A percentile compares a stretch with the other conserved stretches of the same genome.
Conservation (phyloP, 92 coral and sea anemone species). For the Hydrozoanthus gracilis region DNA sequence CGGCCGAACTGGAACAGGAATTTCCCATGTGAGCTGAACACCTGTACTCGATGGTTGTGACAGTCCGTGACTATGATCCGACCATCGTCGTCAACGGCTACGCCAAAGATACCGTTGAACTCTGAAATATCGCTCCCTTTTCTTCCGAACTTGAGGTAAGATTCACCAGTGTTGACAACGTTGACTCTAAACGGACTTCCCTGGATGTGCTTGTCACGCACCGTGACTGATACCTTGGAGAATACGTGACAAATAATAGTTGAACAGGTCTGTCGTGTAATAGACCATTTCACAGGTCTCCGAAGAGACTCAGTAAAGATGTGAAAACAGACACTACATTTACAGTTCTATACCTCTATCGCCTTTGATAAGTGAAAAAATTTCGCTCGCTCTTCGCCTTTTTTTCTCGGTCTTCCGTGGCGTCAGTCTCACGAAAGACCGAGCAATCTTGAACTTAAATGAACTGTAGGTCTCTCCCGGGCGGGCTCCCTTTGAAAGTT, state of each 20-base stretch:
- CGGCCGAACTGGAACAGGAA: constrained; percentile 98
- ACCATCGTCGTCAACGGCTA: constrained; percentile 97
- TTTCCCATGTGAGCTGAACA: constrained; percentile 93
- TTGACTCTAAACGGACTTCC: constrained; percentile 98
- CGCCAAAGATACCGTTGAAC: constrained; percentile 98
- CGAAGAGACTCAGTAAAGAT: no score
- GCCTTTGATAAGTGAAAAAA: no score
- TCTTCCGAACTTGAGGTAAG: constrained; percentile 84
- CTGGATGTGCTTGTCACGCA: constrained; percentile 98
- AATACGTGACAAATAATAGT: not conserved
- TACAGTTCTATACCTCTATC: no score
- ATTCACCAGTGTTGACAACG: constrained; percentile 86
- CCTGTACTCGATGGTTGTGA: constrained; percentile 98
- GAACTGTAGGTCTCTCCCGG: no score
- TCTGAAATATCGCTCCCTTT: constrained; percentile 94
- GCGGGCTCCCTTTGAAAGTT: no score
- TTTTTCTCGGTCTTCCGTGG: no score
- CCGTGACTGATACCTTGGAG: constrained; percentile 91
- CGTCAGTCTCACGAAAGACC: no score
- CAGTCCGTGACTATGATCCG: constrained; percentile 96
- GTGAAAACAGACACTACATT: no score
- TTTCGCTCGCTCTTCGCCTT: no score
- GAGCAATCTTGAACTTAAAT: no score
- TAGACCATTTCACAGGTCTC: no score
- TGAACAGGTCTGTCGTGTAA: not conserved